These are phyloP conservation scores for Ciona savignyi DNA, from an alignment of 23 tunicate genomes.

Conservation along the genomic window DNA sequence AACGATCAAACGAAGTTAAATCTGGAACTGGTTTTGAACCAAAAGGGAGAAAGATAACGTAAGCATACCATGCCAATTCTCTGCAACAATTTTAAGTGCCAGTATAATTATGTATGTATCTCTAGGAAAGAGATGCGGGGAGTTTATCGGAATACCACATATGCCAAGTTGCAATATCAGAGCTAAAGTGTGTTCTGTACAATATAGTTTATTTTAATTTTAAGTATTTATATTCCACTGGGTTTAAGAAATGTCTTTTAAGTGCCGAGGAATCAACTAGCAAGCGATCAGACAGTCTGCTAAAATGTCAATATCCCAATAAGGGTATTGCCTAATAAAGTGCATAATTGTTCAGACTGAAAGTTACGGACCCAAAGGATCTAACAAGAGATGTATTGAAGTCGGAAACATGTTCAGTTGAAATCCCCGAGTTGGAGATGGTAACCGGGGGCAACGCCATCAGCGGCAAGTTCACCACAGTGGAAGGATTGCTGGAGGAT, in stretches of 20 bases:
- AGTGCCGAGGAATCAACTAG: neutral
- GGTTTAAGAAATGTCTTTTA: neutral
- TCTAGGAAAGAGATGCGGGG: too few relatives aligned
- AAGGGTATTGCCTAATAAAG: too few relatives aligned
- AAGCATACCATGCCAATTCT: neutral
- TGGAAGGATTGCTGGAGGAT: slow-evolving; percentile 85
- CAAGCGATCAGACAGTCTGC: too few relatives aligned
- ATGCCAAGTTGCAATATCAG: too few relatives aligned
- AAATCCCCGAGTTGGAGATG: slow-evolving; percentile 76
- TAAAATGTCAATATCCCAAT: too few relatives aligned
- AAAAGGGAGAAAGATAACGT: slow-evolving; percentile 75
- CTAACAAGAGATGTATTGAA: slow-evolving; percentile 74
- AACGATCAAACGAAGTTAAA: slow-evolving; percentile 82
- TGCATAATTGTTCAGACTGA: slow-evolving; percentile 12
- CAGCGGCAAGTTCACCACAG: slow-evolving; percentile 97
- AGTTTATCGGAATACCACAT: too few relatives aligned
- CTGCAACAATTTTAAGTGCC: too few relatives aligned
- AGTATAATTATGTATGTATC: too few relatives aligned
- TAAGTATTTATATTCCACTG: neutral
- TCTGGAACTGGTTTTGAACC: slow-evolving; percentile 84
- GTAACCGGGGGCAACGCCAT: slow-evolving; percentile 53
- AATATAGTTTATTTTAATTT: too few relatives aligned
- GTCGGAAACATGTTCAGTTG: slow-evolving; percentile 66
- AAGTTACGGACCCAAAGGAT: slow-evolving; percentile 32
- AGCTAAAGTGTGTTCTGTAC: too few relatives aligned